Conservation (phyloP, 2,888 invertebrate species). For the Metallyticus violacea region DNA sequence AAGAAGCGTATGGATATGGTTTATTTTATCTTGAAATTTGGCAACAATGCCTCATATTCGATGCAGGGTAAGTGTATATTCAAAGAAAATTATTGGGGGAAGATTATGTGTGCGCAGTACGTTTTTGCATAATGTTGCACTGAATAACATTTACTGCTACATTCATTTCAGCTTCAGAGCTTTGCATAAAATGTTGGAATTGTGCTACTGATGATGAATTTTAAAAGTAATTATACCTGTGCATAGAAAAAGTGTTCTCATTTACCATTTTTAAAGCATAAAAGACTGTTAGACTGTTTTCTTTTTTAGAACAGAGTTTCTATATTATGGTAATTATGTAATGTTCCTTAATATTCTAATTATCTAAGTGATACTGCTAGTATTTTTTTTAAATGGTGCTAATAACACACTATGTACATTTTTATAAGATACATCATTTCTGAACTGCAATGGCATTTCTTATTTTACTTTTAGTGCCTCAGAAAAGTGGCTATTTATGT, state of each 20-base stretch:
- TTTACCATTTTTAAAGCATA: background rate
- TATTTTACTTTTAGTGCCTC: background rate
- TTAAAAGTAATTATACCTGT: too few species aligned
- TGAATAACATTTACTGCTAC: background rate
- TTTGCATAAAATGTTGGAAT: background rate
- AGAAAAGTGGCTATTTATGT: background rate
- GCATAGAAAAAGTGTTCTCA: background rate
- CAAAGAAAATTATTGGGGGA: background rate
- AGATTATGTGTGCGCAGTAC: background rate
- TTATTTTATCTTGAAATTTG: too few species aligned
- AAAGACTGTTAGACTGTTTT: background rate
- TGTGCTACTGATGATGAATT: too few species aligned
- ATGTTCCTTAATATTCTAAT: background rate
- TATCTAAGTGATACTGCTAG: background rate
- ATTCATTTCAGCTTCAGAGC: background rate
- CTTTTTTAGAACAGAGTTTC: background rate
- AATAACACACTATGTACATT: background rate
- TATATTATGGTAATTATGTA: background rate
- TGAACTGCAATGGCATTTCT: background rate
- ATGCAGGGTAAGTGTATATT: background rate
- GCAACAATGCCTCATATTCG: background rate
- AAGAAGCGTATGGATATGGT: too few species aligned
- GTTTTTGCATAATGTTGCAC: background rate
- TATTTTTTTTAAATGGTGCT: background rate
- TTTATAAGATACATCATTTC: background rate